These are phyloP conservation scores for Homarus gammarus DNA, from an alignment of 2,888 invertebrate species.

Conservation along the genomic window DNA sequence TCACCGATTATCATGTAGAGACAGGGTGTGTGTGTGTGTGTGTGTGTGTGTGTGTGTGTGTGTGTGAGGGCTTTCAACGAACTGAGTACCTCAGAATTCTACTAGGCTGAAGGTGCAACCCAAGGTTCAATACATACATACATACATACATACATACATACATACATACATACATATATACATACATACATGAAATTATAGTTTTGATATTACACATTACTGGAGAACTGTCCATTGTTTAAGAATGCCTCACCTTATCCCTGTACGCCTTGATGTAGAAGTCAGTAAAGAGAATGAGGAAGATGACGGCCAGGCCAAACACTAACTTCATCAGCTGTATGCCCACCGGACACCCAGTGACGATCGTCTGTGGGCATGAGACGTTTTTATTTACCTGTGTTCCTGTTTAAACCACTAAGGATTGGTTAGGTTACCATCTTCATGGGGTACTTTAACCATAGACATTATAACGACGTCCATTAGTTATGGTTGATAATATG, in stretches of 20 bases:
- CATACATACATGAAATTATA: neutral
- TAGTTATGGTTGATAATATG: neutral
- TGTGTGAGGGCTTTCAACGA: too few relatives aligned
- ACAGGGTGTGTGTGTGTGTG: too few relatives aligned
- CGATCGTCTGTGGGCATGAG: slow-evolving; percentile 17
- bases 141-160: neutral
- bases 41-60: too few relatives aligned
- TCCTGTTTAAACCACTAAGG: too few relatives aligned
- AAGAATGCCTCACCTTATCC: neutral
- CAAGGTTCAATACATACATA: neutral
- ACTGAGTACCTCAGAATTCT: too few relatives aligned
- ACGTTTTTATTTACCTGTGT: neutral
- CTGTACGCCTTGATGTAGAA: slow-evolving; percentile 64
- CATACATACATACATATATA: neutral
- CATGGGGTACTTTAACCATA: too few relatives aligned
- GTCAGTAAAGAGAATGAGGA: slow-evolving; percentile 59
- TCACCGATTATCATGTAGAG: too few relatives aligned
- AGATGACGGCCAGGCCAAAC: slow-evolving; percentile 48
- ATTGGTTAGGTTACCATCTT: too few relatives aligned
- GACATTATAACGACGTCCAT: too few relatives aligned
- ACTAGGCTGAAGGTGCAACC: neutral
- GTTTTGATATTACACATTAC: neutral
- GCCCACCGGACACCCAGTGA: slow-evolving; percentile 25
- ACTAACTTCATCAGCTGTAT: slow-evolving; percentile 31
- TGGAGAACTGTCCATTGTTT: neutral